Evolutionary conservation across 2,888 invertebrate genomes (phyloP).

Genomic region (Stenotaenia linearis): DNA sequence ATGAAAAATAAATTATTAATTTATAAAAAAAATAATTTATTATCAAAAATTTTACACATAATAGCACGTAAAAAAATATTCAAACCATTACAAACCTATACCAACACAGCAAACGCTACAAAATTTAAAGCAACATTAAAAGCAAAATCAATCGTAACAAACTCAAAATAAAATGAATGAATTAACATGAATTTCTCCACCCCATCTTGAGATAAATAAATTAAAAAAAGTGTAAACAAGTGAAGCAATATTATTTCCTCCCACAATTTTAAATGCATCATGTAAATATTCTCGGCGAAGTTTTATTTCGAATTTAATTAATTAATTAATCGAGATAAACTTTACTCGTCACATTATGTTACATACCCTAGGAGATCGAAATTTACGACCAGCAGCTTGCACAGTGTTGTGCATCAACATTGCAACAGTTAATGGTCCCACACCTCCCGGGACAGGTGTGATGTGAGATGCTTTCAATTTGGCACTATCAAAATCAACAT

Average conservation of each 20-base stretch:
- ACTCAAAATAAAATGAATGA: too few species aligned
- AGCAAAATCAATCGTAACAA: too few species aligned
- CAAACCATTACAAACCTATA: too few species aligned
- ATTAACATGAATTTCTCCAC: too few species aligned
- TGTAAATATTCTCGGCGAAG: background rate
- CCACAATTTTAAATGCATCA: too few species aligned
- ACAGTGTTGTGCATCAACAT: conserved; percentile 94
- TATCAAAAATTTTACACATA: background rate
- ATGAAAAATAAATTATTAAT: background rate
- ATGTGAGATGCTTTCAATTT: conserved; percentile 74
- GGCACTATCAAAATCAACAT: conserved; percentile 81
- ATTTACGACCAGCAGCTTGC: conserved; percentile 58
- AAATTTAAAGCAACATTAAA: too few species aligned
- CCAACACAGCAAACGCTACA: too few species aligned
- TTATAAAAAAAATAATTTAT: background rate
- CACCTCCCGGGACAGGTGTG: conserved; percentile 94
- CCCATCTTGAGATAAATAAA: too few species aligned
- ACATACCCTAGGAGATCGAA: conserved; percentile 24
- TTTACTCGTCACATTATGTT: conserved; percentile 2
- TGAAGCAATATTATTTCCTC: too few species aligned
- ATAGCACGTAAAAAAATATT: background rate
- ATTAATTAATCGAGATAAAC: background rate
- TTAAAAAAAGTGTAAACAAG: too few species aligned
- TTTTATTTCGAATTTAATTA: background rate
- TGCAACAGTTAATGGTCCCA: conserved; percentile 98